These are phyloP conservation scores for Pelusios castaneus DNA, from an alignment of 2,113 vertebrate species.

Conservation along the genomic window DNA sequence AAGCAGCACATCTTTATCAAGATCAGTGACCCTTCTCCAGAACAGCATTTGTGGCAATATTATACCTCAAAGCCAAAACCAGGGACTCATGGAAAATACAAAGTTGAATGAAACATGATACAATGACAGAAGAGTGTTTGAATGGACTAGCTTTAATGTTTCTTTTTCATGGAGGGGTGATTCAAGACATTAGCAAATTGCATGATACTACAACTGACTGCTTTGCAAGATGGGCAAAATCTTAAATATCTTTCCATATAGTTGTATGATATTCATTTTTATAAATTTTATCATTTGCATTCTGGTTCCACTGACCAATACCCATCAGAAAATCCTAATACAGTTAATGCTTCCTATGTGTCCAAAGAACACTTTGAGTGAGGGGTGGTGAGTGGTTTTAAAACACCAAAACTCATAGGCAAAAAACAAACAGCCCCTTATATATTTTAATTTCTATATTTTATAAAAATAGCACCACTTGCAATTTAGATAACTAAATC, in stretches of 20 bases:
- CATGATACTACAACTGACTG: not conserved
- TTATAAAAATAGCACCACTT: not conserved
- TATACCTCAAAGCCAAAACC: not conserved
- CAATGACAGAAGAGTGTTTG: not conserved
- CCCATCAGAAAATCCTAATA: not conserved
- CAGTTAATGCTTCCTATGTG: fast-evolving
- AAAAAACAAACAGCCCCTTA: not conserved
- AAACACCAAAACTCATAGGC: not conserved
- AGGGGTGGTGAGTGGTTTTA: fast-evolving
- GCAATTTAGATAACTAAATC: not conserved
- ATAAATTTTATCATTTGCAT: not conserved
- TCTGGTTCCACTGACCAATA: not conserved
- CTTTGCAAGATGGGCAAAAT: not conserved
- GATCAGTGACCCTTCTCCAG: not conserved
- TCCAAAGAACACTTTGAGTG: not conserved
- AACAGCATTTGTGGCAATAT: not conserved
- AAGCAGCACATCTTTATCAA: not conserved
- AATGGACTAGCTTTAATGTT: not conserved
- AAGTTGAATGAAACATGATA: not conserved
- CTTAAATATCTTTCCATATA: not conserved
- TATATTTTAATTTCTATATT: not conserved
- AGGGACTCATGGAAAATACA: not conserved
- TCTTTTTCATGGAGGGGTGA: not conserved
- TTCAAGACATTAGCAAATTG: not conserved
- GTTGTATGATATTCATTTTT: not conserved